phyloP scores from a whole-genome alignment of 2,888 invertebrate species.

The Heliconius ismenius region DNA sequence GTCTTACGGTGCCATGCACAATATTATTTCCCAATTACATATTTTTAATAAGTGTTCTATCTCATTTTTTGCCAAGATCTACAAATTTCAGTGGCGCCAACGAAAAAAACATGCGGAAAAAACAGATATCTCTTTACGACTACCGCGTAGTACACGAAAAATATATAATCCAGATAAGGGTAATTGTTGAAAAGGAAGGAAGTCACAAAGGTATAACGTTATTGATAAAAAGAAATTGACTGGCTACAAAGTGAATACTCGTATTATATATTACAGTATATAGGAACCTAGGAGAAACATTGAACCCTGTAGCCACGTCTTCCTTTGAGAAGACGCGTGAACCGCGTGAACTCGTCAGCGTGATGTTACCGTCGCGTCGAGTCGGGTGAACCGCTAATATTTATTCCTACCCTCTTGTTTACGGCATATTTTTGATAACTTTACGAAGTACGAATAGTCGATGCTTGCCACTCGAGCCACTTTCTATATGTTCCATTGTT shows the following conservation, averaged over 20 bases:
- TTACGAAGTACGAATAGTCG: too few species aligned
- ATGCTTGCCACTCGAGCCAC: too few species aligned
- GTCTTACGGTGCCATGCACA: background rate
- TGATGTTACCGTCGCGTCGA: too few species aligned
- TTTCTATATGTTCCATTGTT: too few species aligned
- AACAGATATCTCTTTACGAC: constrained; percentile 20
- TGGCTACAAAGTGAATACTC: background rate
- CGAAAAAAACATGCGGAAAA: constrained; percentile 24
- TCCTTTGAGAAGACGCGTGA: too few species aligned
- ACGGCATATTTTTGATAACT: too few species aligned
- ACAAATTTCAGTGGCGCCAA: background rate
- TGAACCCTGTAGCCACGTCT: too few species aligned
- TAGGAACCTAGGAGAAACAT: background rate
- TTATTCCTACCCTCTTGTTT: too few species aligned
- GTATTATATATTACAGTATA: background rate
- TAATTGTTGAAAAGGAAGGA: background rate
- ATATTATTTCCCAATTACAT: background rate
- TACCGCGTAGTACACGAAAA: constrained; percentile 6
- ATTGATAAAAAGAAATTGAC: background rate
- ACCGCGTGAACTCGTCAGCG: too few species aligned
- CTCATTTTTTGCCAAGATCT: background rate
- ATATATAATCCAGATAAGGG: background rate
- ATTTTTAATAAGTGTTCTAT: background rate
- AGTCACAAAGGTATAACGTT: background rate
- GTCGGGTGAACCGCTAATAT: too few species aligned